phyloP scores from a whole-genome alignment of 2,797 vertebrate genomes.

The Mus caroli region DNA sequence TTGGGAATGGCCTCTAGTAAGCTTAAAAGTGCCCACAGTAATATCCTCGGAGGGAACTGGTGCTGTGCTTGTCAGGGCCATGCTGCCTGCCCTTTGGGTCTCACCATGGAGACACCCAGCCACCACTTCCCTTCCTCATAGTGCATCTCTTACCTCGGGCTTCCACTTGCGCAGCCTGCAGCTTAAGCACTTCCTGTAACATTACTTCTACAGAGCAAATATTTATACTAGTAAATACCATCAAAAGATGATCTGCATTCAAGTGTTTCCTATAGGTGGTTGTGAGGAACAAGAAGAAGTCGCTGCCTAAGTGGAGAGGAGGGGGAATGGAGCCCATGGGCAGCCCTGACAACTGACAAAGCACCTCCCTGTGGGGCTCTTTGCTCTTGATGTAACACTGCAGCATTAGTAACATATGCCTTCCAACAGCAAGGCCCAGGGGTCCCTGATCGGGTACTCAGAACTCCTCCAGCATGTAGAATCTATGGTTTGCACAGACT shows the following conservation, averaged over 20 bases:
- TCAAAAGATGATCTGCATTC: constrained; percentile 75
- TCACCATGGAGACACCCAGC: constrained; percentile 64
- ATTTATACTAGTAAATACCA: constrained; percentile 87
- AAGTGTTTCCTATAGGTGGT: constrained; percentile 80
- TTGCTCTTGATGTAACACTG: not conserved
- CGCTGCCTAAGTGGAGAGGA: constrained; percentile 60
- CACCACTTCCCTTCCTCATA: constrained; percentile 77
- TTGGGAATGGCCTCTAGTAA: not conserved
- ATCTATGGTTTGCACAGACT: too few relatives aligned
- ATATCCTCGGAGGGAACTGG: not conserved
- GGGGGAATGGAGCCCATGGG: not conserved
- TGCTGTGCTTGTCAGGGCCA: rapidly evolving
- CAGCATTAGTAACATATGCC: not conserved
- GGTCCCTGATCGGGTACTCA: not conserved
- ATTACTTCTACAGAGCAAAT: constrained; percentile 85
- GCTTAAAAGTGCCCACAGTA: not conserved
- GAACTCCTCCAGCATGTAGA: too few relatives aligned
- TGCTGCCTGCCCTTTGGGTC: constrained; percentile 65
- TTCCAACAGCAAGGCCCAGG: not conserved
- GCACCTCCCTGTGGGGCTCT: not conserved
- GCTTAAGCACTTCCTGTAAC: constrained; percentile 81
- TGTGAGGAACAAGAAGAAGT: constrained; percentile 71
- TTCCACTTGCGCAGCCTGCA: constrained; percentile 83
- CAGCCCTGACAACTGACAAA: not conserved
- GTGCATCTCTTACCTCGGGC: constrained; percentile 84